Conservation (phyloP, 2,113 vertebrate genomes). For the sheep (Ovis aries) region DNA sequence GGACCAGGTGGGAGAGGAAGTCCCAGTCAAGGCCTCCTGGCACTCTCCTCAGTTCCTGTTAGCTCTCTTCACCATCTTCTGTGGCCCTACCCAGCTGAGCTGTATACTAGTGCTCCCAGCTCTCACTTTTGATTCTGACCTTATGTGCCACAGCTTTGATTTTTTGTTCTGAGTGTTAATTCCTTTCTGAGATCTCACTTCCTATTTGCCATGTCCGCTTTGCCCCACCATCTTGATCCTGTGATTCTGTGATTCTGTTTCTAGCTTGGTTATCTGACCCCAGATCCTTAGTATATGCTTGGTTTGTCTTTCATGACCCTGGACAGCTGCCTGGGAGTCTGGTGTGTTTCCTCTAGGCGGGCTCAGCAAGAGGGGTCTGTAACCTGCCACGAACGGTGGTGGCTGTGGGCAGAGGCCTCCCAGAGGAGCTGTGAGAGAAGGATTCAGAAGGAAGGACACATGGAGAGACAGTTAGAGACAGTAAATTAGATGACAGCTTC, state of each 20-base stretch:
- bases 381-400: not conserved
- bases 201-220: not conserved
- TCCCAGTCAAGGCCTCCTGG: not conserved
- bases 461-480: not conserved
- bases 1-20: not conserved
- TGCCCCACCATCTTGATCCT: not conserved
- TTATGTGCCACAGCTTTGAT: not conserved
- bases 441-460: not conserved
- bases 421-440: not conserved
- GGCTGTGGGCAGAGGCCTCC: not conserved
- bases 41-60: not conserved
- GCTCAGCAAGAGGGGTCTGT: not conserved
- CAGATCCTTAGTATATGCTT: not conserved
- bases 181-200: not conserved
- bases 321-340: not conserved
- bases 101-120: not conserved
- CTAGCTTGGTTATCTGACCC: not conserved
- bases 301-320: not conserved
- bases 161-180: not conserved
- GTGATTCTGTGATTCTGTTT: not conserved
- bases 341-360: not conserved
- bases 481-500: not conserved
- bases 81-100: not conserved
- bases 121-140: not conserved
- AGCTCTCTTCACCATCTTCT: not conserved